These are phyloP conservation scores for Phymorhynchus buccinoides DNA, from an alignment of 1,140 invertebrate species.

Conservation along the genomic window DNA sequence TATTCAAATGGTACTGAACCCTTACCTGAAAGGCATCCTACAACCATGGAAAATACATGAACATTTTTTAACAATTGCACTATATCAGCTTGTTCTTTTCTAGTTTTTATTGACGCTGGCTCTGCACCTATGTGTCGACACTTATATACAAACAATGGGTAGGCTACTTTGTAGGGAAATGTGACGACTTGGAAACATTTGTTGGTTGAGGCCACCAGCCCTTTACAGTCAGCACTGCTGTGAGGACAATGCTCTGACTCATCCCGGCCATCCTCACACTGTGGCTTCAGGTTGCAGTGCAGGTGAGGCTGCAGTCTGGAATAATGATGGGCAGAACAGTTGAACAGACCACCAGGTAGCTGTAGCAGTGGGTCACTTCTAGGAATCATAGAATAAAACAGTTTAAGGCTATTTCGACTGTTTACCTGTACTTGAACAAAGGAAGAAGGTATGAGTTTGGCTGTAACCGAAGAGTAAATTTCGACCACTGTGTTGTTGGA, in stretches of 20 bases:
- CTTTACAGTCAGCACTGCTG: background rate
- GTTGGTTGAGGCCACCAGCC: background rate
- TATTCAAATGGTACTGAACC: background rate
- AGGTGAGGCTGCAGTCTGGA: background rate
- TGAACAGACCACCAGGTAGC: background rate
- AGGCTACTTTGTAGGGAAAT: background rate
- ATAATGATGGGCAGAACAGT: background rate
- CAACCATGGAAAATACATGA: background rate
- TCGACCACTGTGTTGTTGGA: no score
- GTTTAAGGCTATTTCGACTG: no score
- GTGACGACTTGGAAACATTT: background rate
- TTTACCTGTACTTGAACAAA: no score
- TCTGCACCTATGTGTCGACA: background rate
- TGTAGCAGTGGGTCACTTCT: background rate
- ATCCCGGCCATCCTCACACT: background rate
- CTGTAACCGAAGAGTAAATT: no score
- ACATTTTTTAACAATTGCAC: background rate
- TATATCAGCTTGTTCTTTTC: background rate
- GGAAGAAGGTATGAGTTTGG: no score
- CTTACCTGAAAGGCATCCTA: background rate
- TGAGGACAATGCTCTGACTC: background rate
- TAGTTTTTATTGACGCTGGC: background rate
- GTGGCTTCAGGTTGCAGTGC: background rate
- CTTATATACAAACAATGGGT: background rate
- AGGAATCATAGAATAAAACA: no score